These are phyloP conservation scores for Bilobella aurantiaca DNA, from an alignment of 1,140 invertebrate genomes.

Conservation along the genomic window DNA sequence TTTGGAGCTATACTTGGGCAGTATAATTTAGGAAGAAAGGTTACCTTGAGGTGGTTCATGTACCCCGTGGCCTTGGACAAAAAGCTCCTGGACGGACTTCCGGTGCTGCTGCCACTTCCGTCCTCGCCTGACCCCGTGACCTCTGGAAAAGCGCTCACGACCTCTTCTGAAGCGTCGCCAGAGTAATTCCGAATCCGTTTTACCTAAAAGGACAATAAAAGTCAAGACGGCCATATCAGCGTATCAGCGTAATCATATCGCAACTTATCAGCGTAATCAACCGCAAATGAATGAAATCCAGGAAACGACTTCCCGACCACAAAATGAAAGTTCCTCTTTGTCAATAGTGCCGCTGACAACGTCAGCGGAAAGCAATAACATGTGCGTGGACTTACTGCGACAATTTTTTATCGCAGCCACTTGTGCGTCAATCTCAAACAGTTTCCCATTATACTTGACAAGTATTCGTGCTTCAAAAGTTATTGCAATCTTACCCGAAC, in stretches of 20 bases:
- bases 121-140: slow-evolving; percentile 10
- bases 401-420: background rate
- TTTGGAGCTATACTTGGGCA: background rate
- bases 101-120: background rate
- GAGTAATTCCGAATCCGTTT: slow-evolving; percentile 22
- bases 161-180: slow-evolving; percentile 16
- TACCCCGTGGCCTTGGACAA: slow-evolving; percentile 28
- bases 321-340: no score
- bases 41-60: slow-evolving; percentile 30
- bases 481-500: slow-evolving; percentile 5
- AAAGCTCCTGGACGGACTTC: slow-evolving; percentile 25
- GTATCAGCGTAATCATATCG: background rate
- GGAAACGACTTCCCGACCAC: no score
- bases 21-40: background rate
- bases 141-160: slow-evolving; percentile 17
- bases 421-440: background rate
- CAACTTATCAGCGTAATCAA: no score
- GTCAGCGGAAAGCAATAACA: background rate
- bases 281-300: no score
- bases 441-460: background rate
- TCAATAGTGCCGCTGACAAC: no score
- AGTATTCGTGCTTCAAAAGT: background rate
- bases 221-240: background rate
- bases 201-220: slow-evolving; percentile 3
- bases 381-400: background rate